Evolutionary conservation across 2,797 vertebrate species (phyloP), one percentile per base, ranked within the genome.

Genomic region (Muscicapa comitata): DNA sequence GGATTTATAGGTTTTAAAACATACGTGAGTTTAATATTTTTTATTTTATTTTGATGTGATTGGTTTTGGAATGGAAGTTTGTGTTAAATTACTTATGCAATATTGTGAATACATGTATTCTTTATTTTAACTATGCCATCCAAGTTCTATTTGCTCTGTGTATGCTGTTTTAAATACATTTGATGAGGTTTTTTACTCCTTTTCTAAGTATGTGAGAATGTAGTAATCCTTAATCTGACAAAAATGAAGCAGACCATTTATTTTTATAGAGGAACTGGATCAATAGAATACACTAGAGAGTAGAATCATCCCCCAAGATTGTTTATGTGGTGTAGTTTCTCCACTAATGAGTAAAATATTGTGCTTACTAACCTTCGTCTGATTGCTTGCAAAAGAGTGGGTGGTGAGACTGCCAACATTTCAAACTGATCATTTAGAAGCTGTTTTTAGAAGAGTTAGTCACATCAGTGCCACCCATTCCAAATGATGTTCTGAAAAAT

Each of bases 31-130:
- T 96, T 93, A 95, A 95, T 97, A 96, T 97, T 96, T 96, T 92
- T 94, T 76, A 93, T 94, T 96, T 94, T 67, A 67, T 94, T 96
- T 96, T 94, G 77, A 85, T 70, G 93, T 97, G 93, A 96, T 94
- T 81, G 88, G 88, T 96, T 95, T 95, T 94, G 84, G 88, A 95
- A 91, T 94, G 91, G 95, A 96, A 96, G 50, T 89, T 93, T 89
- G 90, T 94, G 87, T 95, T 93, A 28, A 79, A 81, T 92, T 95
- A 84, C 97, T 94, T 94, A 96, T 74, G 97, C 90, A 97, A 86
- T 97, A 86, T 91, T 97, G 97, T 98, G 97, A 96, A 95, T 97
- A 97, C n/a, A 31, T 58, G 61, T 95, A 53, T 90, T 93, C 97
- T 91, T 97, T 84, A 74, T 96, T 91, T 93, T 96, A 95, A 73